A percentile compares a stretch with the other conserved stretches of the same genome.
phyloP scores from a whole-genome alignment of 2,888 invertebrate species.

The Lycophotia porphyrea region DNA sequence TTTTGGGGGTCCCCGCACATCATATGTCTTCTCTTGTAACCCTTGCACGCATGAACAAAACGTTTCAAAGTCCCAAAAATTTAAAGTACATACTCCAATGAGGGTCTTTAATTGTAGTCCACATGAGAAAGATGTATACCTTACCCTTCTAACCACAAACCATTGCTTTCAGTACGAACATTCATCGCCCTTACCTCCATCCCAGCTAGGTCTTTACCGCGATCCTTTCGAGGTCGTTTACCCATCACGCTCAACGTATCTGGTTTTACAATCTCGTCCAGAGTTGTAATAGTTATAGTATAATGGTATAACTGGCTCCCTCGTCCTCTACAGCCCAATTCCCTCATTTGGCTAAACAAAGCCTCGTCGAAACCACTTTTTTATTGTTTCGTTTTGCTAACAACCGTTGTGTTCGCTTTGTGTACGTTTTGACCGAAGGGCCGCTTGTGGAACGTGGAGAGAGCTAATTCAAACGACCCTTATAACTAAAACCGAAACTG shows the following conservation, averaged over 20 bases:
- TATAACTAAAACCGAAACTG: constrained; percentile 24
- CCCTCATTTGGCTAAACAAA: constrained; percentile 66
- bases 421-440: constrained; percentile 39
- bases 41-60: neutral
- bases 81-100: neutral
- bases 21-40: neutral
- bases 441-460: constrained; percentile 28
- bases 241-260: constrained; percentile 45
- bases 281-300: constrained; percentile 39
- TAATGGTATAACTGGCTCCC: constrained; percentile 39
- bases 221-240: constrained; percentile 56
- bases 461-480: constrained; percentile 40
- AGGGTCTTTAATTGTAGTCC: neutral
- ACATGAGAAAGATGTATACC: neutral
- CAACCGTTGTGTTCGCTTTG: constrained; percentile 47
- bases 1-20: neutral
- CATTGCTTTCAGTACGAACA: neutral
- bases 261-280: constrained; percentile 46
- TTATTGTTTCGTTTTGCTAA: constrained; percentile 63
- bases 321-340: constrained; percentile 52
- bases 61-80: neutral
- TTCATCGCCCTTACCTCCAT: constrained; percentile 16
- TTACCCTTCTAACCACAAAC: neutral
- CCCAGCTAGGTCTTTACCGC: constrained; percentile 32
- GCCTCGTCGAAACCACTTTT: constrained; percentile 59